Evolutionary conservation across 1,140 invertebrate species (phyloP).

Genomic region (Sycophaga agraensis): DNA sequence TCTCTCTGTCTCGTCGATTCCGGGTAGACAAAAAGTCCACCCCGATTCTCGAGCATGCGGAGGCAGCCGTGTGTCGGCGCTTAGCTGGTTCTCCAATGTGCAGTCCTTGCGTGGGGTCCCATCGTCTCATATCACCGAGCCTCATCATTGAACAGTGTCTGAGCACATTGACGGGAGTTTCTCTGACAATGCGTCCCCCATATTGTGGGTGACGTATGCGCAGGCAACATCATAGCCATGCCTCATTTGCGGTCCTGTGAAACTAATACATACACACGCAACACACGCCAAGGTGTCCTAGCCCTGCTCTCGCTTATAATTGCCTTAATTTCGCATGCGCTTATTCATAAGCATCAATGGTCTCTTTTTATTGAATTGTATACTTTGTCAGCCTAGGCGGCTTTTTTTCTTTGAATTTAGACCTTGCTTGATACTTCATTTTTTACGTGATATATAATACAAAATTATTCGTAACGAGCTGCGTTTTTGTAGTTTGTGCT

Average conservation of each 20-base stretch:
- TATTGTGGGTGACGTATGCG: conserved; percentile 38
- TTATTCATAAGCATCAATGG: conserved; percentile 22
- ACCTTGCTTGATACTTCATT: too few species aligned
- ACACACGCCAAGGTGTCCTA: conserved; percentile 55
- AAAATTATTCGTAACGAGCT: conserved; percentile 12
- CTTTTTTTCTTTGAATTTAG: too few species aligned
- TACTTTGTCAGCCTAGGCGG: conserved; percentile 1
- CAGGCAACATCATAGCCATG: conserved; percentile 48
- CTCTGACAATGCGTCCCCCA: conserved; percentile 40
- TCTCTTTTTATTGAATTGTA: conserved; percentile 13
- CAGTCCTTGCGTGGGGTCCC: conserved; percentile 6
- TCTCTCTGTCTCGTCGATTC: conserved; percentile 8
- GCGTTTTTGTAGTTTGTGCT: conserved; percentile 21
- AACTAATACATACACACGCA: conserved; percentile 61
- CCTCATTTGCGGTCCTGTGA: conserved; percentile 54
- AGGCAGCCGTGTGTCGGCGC: conserved; percentile 2
- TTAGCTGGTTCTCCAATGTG: neutral
- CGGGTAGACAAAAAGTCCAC: conserved; percentile 18
- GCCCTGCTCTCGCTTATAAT: conserved; percentile 25
- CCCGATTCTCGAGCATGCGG: conserved; percentile 18
- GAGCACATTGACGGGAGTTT: conserved; percentile 25
- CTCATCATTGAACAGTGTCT: conserved; percentile 20
- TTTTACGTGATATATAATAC: neutral
- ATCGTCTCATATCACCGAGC: neutral
- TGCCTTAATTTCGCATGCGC: conserved; percentile 27